These are phyloP conservation scores for Microctenopoma stevenorrisi DNA, from an alignment of 2,797 vertebrate species.

Conservation along the genomic window DNA sequence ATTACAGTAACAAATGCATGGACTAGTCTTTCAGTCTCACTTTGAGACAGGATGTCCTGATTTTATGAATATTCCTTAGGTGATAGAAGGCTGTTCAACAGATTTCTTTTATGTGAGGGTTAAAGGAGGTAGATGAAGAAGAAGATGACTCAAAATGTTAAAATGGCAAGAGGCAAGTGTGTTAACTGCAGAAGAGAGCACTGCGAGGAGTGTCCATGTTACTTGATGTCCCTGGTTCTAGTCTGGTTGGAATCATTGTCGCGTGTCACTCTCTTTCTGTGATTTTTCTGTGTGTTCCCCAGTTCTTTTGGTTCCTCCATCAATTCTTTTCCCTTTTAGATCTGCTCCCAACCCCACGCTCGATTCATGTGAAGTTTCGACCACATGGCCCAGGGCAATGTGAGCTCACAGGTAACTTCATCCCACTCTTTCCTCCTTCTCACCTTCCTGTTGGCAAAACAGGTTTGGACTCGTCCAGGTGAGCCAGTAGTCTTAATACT, in stretches of 20 bases:
- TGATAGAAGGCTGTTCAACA: no score
- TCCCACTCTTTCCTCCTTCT: slow-evolving; percentile 32
- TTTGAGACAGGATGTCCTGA: no score
- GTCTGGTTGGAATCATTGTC: no score
- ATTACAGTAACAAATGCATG: no score
- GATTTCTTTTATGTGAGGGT: no score
- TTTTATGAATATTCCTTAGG: no score
- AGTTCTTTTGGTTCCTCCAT: not conserved
- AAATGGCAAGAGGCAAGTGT: not conserved
- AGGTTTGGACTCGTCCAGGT: slow-evolving; percentile 68
- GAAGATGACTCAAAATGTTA: not conserved
- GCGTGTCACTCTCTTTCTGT: no score
- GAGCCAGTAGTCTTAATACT: slow-evolving; percentile 15
- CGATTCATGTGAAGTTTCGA: slow-evolving; percentile 30
- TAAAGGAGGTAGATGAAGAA: no score
- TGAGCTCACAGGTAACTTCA: slow-evolving; percentile 54
- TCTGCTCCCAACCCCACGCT: slow-evolving; percentile 4
- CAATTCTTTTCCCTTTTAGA: slow-evolving; percentile 20
- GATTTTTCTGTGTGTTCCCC: not conserved
- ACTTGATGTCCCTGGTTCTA: no score
- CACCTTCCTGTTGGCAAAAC: slow-evolving; percentile 54
- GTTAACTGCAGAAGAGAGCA: no score
- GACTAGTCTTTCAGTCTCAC: no score
- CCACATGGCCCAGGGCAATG: slow-evolving; percentile 32
- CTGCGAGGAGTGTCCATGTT: no score